These are phyloP conservation scores for Decapterus maruadsi DNA, from an alignment of 2,797 vertebrate genomes.

Conservation along the genomic window DNA sequence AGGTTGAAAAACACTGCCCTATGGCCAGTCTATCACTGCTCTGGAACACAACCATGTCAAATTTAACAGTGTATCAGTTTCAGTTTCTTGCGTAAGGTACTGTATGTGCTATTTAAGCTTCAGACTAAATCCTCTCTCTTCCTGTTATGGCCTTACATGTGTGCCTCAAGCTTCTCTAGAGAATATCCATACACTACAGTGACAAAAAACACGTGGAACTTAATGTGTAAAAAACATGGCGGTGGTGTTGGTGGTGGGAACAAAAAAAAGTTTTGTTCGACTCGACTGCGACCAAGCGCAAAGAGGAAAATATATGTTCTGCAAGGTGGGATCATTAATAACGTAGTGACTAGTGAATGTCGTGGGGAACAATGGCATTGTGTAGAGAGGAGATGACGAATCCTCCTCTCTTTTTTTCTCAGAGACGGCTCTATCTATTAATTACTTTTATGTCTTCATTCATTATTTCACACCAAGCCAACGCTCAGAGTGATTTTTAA, in stretches of 20 bases:
- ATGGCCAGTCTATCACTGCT: too few relatives aligned
- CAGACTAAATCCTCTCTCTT: slow-evolving; percentile 25
- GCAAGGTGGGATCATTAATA: slow-evolving; percentile 83
- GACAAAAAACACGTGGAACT: slow-evolving; percentile 20
- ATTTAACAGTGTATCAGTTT: too few relatives aligned
- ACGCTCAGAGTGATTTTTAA: slow-evolving; percentile 77
- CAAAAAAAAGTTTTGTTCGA: slow-evolving; percentile 45
- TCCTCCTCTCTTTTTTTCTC: slow-evolving; percentile 76
- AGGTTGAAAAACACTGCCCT: too few relatives aligned
- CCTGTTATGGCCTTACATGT: background rate
- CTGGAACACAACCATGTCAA: too few relatives aligned
- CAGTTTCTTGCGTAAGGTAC: too few relatives aligned
- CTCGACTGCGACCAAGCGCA: slow-evolving; percentile 8
- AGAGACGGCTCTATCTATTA: slow-evolving; percentile 82
- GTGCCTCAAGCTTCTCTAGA: slow-evolving; percentile 37
- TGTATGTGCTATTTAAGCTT: slow-evolving; percentile 1
- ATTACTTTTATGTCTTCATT: slow-evolving; percentile 85
- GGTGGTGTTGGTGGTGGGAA: background rate
- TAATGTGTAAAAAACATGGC: slow-evolving; percentile 14
- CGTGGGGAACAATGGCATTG: slow-evolving; percentile 85
- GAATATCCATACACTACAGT: background rate
- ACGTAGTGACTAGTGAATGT: slow-evolving; percentile 77
- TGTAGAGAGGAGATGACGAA: slow-evolving; percentile 85
- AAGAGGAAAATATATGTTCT: slow-evolving; percentile 73
- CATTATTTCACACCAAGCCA: slow-evolving; percentile 74